Conservation (phyloP, 2,888 invertebrate species). For the Sepiola atlantica region DNA sequence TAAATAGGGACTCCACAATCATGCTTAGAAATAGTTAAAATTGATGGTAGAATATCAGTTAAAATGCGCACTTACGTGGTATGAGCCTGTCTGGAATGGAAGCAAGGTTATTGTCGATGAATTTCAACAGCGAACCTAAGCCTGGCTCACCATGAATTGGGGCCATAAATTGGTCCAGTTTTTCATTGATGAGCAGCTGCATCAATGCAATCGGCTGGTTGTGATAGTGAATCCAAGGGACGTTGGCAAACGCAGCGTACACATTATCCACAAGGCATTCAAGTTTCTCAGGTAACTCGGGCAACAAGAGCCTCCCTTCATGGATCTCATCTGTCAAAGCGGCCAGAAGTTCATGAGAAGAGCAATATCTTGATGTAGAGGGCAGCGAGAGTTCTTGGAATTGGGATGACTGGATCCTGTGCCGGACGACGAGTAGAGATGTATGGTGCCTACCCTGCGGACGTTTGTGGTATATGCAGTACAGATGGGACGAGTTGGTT, state of each 20-base stretch:
- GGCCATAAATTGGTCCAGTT: conserved; percentile 43
- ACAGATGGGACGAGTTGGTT: background rate
- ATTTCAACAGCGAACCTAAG: conserved; percentile 48
- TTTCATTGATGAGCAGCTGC: conserved; percentile 53
- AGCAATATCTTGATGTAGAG: background rate
- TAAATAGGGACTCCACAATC: too few species aligned
- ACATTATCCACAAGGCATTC: background rate
- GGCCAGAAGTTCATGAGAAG: background rate
- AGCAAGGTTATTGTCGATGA: conserved; percentile 43
- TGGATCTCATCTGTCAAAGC: background rate
- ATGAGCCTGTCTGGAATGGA: conserved; percentile 49
- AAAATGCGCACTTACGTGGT: conserved; percentile 46
- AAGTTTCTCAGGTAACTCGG: background rate
- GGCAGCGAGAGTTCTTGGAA: background rate
- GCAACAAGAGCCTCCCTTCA: background rate
- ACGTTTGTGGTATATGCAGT: background rate
- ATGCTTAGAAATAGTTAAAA: conserved; percentile 43
- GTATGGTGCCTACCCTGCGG: background rate
- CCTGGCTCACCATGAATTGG: conserved; percentile 46
- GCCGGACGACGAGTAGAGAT: background rate
- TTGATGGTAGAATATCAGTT: conserved; percentile 48
- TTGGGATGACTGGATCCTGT: background rate
- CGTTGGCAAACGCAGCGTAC: conserved; percentile 48
- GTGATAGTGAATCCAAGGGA: conserved; percentile 52
- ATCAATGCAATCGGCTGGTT: conserved; percentile 50